Evolutionary conservation across 2,888 invertebrate genomes (phyloP).

Genomic region (Cephus pulcher): DNA sequence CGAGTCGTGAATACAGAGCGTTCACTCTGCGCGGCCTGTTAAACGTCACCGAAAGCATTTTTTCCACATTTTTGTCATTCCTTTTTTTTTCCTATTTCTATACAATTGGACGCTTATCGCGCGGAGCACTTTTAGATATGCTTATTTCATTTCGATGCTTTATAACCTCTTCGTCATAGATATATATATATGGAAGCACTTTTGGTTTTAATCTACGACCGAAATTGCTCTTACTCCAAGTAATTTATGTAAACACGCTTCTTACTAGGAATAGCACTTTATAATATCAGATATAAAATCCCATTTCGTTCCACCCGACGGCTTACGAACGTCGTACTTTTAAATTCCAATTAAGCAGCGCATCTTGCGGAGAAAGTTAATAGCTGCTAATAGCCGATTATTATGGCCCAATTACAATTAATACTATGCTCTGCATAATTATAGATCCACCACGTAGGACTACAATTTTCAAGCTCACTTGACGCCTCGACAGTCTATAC

Average conservation of each 20-base stretch:
- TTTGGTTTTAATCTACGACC: background rate
- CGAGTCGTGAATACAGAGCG: background rate
- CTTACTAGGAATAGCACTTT: no score
- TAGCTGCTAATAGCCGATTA: constrained; percentile 18
- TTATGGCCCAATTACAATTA: constrained; percentile 20
- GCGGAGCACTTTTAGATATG: background rate
- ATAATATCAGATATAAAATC: no score
- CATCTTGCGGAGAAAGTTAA: constrained; percentile 14
- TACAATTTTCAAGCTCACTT: background rate
- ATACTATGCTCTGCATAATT: constrained; percentile 17
- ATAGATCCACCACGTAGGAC: constrained; percentile 1
- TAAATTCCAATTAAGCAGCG: constrained; percentile 17
- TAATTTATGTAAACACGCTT: background rate
- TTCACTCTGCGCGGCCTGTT: background rate
- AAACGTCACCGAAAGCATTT: background rate
- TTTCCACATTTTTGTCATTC: background rate
- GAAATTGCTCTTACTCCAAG: background rate
- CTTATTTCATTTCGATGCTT: background rate
- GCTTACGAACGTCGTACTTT: background rate
- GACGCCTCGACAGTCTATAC: no score
- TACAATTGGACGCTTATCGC: background rate
- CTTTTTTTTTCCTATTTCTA: background rate
- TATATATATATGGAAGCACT: background rate
- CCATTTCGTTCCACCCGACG: no score
- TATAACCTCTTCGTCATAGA: background rate